Evolutionary conservation across 2,113 vertebrate species (phyloP), one percentile per base, ranked within the genome.

Genomic region (Lipotes vexillifer): DNA sequence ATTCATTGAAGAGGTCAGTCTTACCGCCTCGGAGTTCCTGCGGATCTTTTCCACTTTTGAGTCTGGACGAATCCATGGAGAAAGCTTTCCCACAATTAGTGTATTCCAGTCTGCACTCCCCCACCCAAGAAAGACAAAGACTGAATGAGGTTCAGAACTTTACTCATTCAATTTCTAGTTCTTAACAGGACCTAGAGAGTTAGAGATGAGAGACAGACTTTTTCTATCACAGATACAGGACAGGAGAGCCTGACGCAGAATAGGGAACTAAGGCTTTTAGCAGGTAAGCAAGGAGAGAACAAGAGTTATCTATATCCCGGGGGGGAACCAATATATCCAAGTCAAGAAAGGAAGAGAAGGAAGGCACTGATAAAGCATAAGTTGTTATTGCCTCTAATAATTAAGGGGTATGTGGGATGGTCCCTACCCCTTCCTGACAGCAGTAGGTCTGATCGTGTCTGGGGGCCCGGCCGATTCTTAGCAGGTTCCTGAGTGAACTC

Each of bases 51-150:
- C 98, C 84, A 99, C 98, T 93, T 99, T 99, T 3, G 99, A 99
- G 97, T 99, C 99, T 6, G 99, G 98, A 10, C 99, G 98, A 88
- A 99, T 99, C 99, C 99, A 99, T 31, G 98, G 98, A 5, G 99
- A 99, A 38, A 99, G 99, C 97, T 99, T 99, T 36, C 99, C 99
- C 85, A 99, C 99, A 93, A 99, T 99, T 71, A 99, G 99, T 0
- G 99, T 99, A 97, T 99, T 99, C 99, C 99, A 99, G 96, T 99
- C 99, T 99, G 97, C 33, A 95, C 33, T 72, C 92, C 92, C 95
- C 97, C 94, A 96, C 65, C 95, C 96, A 96, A 88, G 80, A 97
- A 90, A 97, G 61, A 98, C 88, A 98, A 97, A 97, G 59, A 97
- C 29, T 83, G 18, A 96, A 61, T 97, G 77, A 98, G 90, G 29